Evolutionary conservation across 2,888 invertebrate genomes (phyloP), one percentile per base, ranked within the genome.

Genomic region (Tanypteryx hageni): DNA sequence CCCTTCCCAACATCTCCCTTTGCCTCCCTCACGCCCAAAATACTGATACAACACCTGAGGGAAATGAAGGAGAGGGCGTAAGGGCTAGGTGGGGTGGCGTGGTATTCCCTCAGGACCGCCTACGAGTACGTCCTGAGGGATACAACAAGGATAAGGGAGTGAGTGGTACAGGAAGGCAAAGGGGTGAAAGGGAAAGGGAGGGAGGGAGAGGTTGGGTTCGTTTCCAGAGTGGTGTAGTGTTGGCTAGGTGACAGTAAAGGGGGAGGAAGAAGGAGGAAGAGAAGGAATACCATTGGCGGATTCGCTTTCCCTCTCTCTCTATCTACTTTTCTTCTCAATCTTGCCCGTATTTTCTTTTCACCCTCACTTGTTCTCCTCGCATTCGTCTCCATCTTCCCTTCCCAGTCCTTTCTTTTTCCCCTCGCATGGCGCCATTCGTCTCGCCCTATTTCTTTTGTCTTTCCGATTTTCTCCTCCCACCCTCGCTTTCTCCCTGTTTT

Each of bases 1-100:
- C 84, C 56, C 61, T n/a, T 59, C 59, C 61, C 13, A 22, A 5
- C 83, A 56, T 44, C 56, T 16, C 16, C 4, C 27, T 18, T 27
- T 82, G 31, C 61, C 22, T 9, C 59, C 86, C 68, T 68, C 44
- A 44, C 1, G 44, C 31, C 86, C 86, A 86, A 86, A 86, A 86
- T 86, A 86, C 89, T 89, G 89, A 89, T 89, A 89, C 89, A 89
- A 89, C 89, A 89, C 89, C 89, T 68, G 89, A 44, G 89, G 89
- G 89, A 89, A 89, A 89, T 89, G 89, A 89, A 44, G 7, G 89
- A 89, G 89, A 61, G 31, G 89, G 86, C 64, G n/a, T 64, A 64
- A 64, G 64, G 68, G 68, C 68, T n/a, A 68, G 68, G 68, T 68
- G 22, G 68, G 68, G 68, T 68, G 18, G 68, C 68, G 68, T 27